Evolutionary conservation across 2,888 invertebrate genomes (phyloP), one percentile per base, ranked within the genome.

Genomic region (Seladonia tumulorum): DNA sequence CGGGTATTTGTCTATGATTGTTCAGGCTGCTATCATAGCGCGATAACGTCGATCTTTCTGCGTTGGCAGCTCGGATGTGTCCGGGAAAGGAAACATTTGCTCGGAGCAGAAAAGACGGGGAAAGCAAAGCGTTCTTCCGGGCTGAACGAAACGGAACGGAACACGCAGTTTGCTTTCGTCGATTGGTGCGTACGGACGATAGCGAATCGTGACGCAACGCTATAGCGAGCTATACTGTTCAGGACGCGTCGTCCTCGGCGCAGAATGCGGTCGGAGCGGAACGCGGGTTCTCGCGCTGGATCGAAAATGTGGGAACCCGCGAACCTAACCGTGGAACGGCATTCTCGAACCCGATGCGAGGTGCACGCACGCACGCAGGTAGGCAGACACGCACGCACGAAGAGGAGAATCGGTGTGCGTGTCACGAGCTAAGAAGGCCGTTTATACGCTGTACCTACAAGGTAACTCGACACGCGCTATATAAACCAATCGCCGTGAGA

Each of bases 401-500:
- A 22, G 22, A 79, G 70, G 53, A 16, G 53, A 16, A 25, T 74
- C 57, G 29, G 80, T 80, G 79, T 82, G 82, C 87, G 79, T 75
- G 79, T 79, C 85, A 78, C 85, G 82, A 75, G 74, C 73, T 79
- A 87, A 87, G 82, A 82, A 82, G 85, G 79, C 85, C 87, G 85
- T 85, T 87, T 85, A 80, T 82, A 86, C 81, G 83, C 76, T 80
- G 68, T 86, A 83, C 86, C 68, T 80, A 87, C 86, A 73, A 76
- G 87, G 86, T 86, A 83, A 87, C 80, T 47, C 83, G 80, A 83
- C 68, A 66, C 77, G 60, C 75, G 87, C 77, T 86, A 78, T 84
- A 87, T 82, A 87, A 87, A 84, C 79, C 84, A 82, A 87, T 87
- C 87, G 66, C 68, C 76, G 76, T 18, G 76, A 83, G 86, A 86